Base-by-base conservation (phyloP, 2,113 vertebrate genomes). In the Cheilinus undulatus region DNA sequence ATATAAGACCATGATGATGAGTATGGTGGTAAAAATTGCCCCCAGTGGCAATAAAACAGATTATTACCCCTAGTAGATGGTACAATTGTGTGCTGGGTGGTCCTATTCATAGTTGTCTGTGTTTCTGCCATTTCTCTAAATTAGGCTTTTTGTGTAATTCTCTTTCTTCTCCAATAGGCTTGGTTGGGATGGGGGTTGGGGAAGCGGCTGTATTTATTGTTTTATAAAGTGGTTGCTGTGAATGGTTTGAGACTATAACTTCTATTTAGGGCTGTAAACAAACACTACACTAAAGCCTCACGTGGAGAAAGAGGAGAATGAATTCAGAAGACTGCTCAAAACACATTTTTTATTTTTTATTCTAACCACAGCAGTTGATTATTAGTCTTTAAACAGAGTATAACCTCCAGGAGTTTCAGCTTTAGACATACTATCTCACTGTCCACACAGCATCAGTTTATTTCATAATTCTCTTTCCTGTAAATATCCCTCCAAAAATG, bases 231-330 rank as follows among this genome's bases (percentile, higher is more conserved):
- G 30, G 45, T 15, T n/a, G 45, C 38, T 42, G n/a, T 60, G 40
- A 76, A 40, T 32, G 24, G 54, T 26, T 43, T 67, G 38, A 69
- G 12, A 51, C 22, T 64, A 19, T 22, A 51, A 49, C 42, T 69
- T 52, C 56, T 61, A 83, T 80, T 48, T 42, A 57, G 3, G 45
- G 52, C 36, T 75, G 46, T 56, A 51, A 58, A 80, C 56, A 60
- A 74, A 69, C n/a, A n/a, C n/a, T n/a, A n/a, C n/a, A n/a, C n/a
- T n/a, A n/a, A n/a, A n/a, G n/a, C 14, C 5, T 12, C 46, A 27
- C 67, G 13, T 46, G 27, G 64, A 52, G n/a, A n/a, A n/a, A n/a
- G n/a, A n/a, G 19, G 20, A 45, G 4, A 42, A n/a, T 45, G 42
- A 2, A 8, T 45, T 42, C 4, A 6, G 14, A 17, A 17, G 40